Evolutionary conservation across 2,888 invertebrate species (phyloP).

Genomic region (Zootermopsis nevadensis): DNA sequence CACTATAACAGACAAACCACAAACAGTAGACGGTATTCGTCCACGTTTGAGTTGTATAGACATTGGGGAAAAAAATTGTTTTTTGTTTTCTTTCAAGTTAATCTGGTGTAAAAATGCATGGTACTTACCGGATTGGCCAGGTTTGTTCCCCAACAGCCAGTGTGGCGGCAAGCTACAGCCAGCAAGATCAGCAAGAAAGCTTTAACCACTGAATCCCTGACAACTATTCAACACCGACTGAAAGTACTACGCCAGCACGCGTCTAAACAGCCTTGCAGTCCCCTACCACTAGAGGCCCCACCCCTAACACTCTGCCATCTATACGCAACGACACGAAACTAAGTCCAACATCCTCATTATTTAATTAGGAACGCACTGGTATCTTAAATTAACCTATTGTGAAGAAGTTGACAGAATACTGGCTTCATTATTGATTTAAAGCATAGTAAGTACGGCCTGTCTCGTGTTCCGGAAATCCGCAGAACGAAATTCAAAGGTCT

Average conservation of each 20-base stretch:
- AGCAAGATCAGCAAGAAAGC: background rate
- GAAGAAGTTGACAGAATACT: background rate
- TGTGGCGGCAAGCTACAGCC: background rate
- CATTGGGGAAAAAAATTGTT: too few relatives aligned
- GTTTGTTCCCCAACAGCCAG: background rate
- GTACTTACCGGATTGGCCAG: background rate
- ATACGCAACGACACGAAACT: slow-evolving; percentile 10
- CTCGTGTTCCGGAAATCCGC: background rate
- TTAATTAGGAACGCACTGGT: background rate
- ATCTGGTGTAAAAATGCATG: background rate
- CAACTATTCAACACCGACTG: slow-evolving; percentile 35
- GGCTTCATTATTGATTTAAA: background rate
- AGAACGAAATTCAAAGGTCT: background rate
- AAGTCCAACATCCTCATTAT: background rate
- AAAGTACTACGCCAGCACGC: background rate
- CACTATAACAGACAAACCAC: background rate
- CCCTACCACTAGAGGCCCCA: slow-evolving; percentile 31
- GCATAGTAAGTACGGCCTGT: background rate
- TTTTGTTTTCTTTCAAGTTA: background rate
- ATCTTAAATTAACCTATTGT: slow-evolving; percentile 23
- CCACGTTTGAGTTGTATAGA: background rate
- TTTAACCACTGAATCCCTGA: background rate
- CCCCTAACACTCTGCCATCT: slow-evolving; percentile 41
- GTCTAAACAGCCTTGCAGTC: background rate
- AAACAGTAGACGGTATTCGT: background rate